Evolutionary conservation across 2,888 invertebrate species (phyloP), one percentile per base, ranked within the genome.

Genomic region (Drosophila diplacantha): DNA sequence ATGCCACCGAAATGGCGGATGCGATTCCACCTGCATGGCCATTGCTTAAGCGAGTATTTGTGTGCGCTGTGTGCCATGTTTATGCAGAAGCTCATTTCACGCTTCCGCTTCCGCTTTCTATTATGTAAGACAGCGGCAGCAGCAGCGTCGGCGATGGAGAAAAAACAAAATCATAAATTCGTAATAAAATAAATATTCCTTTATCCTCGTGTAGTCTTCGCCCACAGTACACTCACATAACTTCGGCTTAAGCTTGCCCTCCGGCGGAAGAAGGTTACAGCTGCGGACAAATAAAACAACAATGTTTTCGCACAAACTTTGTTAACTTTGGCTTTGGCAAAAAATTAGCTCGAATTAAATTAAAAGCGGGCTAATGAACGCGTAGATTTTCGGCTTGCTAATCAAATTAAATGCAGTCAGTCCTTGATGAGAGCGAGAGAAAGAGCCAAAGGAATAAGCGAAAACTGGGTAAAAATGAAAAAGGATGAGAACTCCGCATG

Each of bases 81-180:
- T 81, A 81, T 83, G 76, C 73, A 80, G 74, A 75, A 82, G 78
- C 81, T 81, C 81, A 81, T 84, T 81, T 82, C 78, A 75, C 74
- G 84, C 84, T 80, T 84, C 81, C 84, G 81, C 69, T 83, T 83
- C 81, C 81, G 84, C 57, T 74, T 76, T 72, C 71, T 72, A 70
- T 76, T 74, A 70, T 81, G 74, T 69, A 66, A 53, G 41, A 52
- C 58, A 22, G 26, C 41, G 34, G 49, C 47, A 53, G 49, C 47
- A 53, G 59, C 46, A 44, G 49, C 31, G 18, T 12, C 14, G 44
- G 14, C 16, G 11, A 29, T 14, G 56, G 22, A 35, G 44, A 39
- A 78, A 83, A 85, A 83, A 85, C 84, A 85, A 83, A 85, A 81
- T 82, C 84, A 81, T 84, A 83, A 82, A 85, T 82, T 81, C 50